Evolutionary conservation across 2,113 vertebrate genomes (phyloP), one percentile per base, ranked within the genome.

Genomic region (Grammomys dolichurus): DNA sequence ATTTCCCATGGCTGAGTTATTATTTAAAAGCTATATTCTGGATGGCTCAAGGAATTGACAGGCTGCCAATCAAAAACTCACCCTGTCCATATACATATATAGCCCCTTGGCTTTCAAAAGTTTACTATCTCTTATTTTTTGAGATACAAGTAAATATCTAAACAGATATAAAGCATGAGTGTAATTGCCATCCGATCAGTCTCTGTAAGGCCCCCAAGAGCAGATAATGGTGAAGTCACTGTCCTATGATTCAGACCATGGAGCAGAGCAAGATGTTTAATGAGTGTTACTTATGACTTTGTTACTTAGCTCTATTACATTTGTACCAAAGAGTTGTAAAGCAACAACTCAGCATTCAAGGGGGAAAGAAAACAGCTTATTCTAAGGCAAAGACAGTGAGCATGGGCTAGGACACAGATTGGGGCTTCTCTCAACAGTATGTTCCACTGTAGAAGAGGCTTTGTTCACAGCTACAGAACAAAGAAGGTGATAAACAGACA

Each of bases 21-120:
- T 97, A 98, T 97, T 98, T 97, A 96, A 97, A 97, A 97, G 94
- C 97, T 97, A 94, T 90, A 95, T 98, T 98, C 98, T 95, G 93
- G 93, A 96, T 96, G 96, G 95, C 95, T 95, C 90, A 96, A 97
- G 95, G 96, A 98, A 98, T 96, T 17, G 14, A 98, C 98, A 97
- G 84, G 89, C 96, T 97, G 94, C 91, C 97, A 97, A 96, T 98
- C 97, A 98, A 98, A 98, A 96, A 95, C 80, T 85, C 72, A 78
- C 87, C 89, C 89, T 90, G 84, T 94, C 92, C 95, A 93, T 90
- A 95, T 95, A 97, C 95, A 93, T 87, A 95, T 95, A 97, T 87
- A 63, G 90, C 65, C 90, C 91, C 69, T 89, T 12, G 22, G 72
- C 48, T 97, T 93, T 81, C n/a, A 96, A 97, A 98, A 98, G 94